These are phyloP conservation scores for Ahaetulla prasina DNA, from an alignment of 2,113 vertebrate species.

Conservation along the genomic window DNA sequence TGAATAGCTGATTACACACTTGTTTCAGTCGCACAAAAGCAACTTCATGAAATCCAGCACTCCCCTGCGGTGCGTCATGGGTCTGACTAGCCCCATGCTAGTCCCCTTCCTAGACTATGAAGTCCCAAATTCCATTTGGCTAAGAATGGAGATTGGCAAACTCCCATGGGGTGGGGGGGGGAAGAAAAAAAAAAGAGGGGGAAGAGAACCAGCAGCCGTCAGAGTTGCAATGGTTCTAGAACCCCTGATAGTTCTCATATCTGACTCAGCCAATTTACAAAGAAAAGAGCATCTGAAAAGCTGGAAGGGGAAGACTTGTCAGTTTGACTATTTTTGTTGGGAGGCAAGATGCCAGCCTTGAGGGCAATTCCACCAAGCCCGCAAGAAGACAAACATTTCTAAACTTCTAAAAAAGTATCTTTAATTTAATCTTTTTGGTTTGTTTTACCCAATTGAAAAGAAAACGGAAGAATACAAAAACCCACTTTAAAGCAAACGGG, in stretches of 20 bases:
- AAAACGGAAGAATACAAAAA: neutral
- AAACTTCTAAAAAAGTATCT: neutral
- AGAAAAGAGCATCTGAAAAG: neutral
- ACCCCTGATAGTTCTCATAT: neutral
- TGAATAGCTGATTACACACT: neutral
- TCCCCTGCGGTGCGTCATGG: neutral
- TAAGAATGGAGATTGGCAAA: neutral
- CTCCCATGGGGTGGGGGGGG: neutral
- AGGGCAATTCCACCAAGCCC: neutral
- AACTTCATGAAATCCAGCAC: neutral
- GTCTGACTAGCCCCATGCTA: neutral
- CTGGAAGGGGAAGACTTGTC: neutral
- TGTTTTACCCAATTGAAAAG: neutral
- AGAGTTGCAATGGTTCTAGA: neutral
- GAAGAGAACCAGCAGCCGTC: neutral
- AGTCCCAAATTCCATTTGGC: neutral
- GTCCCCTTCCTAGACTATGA: neutral
- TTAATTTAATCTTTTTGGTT: neutral
- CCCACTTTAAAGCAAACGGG: conserved; percentile 32
- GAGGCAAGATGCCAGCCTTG: neutral
- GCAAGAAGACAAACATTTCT: neutral
- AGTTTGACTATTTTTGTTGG: neutral
- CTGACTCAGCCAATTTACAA: neutral
- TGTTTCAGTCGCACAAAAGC: neutral
- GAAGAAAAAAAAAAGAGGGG: too few relatives aligned